Base-by-base conservation (phyloP, 2,113 vertebrate genomes). In the Coptodon bakossiorum region DNA sequence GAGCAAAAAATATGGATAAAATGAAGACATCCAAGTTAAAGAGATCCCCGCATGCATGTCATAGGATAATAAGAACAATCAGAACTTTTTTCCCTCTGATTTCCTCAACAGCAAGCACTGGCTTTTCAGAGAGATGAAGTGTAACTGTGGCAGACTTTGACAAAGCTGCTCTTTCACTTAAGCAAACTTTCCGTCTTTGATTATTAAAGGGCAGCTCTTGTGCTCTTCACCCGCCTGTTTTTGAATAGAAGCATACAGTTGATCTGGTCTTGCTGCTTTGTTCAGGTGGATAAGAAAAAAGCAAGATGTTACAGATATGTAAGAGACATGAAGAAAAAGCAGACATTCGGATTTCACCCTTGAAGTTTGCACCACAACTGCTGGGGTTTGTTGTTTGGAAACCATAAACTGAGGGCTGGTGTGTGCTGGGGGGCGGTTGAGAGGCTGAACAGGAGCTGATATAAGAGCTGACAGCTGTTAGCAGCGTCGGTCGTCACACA, bases 381-480 rank as follows among this genome's bases (percentile, higher is more conserved):
- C 61, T 84, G 54, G 19, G 6, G 80, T 29, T 68, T 9, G 7
- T n/a, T 11, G 59, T 34, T 14, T 8, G 5, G 52, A 63, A 56
- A 61, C n/a, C 57, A 48, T 68, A 76, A n/a, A 66, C 76, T 80
- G 43, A 22, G 68, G 82, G 68, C 71, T 78, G 68, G 81, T 38
- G 85, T 43, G 83, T 38, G 81, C 52, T 84, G 45, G 73, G 73
- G 29, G 24, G 40, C 1, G 12, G 81, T 86, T 86, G 56, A 56
- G 82, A 66, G 34, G 40, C 43, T 11, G 38, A 86, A 84, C 86
- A 89, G 73, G 89, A 89, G 90, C 85, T 90, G 90, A 91, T 79
- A 93, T 85, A 89, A 56, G 88, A 90, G 91, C 88, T 52, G 91
- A 95, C 96, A 95, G 96, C 94, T 95, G 94, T 91, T 92, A 85